Percentiles rank a stretch among this genome's conserved stretches.
phyloP scores from a whole-genome alignment of 1,140 invertebrate genomes.

The Anoplolepis gracilipes region DNA sequence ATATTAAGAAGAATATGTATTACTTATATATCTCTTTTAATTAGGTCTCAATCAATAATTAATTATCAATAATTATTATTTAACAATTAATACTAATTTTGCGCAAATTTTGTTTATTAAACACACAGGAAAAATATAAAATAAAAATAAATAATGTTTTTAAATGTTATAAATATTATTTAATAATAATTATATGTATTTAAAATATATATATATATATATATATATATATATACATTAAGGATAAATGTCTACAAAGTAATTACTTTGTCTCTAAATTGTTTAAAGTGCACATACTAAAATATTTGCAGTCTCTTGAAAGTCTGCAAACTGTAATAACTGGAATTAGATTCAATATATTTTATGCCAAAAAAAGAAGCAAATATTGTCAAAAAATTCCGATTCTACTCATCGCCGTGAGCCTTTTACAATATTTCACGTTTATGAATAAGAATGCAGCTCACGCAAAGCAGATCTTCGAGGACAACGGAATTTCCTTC shows the following conservation, averaged over 20 bases:
- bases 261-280: not conserved
- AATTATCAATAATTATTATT: too few relatives aligned
- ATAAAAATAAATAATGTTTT: too few relatives aligned
- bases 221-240: not conserved
- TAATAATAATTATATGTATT: not conserved
- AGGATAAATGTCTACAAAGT: not conserved
- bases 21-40: too few relatives aligned
- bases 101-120: not conserved
- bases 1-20: too few relatives aligned
- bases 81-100: too few relatives aligned
- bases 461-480: slow-evolving; percentile 53
- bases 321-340: not conserved
- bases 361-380: not conserved
- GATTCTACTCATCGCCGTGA: slow-evolving; percentile 42
- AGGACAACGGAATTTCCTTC: slow-evolving; percentile 18
- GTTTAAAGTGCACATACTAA: not conserved
- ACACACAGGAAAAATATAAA: not conserved
- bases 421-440: slow-evolving; percentile 46
- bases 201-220: not conserved
- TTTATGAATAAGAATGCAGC: slow-evolving; percentile 59
- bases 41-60: too few relatives aligned
- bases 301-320: slow-evolving; percentile 24
- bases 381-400: slow-evolving; percentile 35
- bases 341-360: not conserved
- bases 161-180: too few relatives aligned